Evolutionary conservation across 2,113 vertebrate genomes (phyloP).

Genomic region (Platysteira castanea): DNA sequence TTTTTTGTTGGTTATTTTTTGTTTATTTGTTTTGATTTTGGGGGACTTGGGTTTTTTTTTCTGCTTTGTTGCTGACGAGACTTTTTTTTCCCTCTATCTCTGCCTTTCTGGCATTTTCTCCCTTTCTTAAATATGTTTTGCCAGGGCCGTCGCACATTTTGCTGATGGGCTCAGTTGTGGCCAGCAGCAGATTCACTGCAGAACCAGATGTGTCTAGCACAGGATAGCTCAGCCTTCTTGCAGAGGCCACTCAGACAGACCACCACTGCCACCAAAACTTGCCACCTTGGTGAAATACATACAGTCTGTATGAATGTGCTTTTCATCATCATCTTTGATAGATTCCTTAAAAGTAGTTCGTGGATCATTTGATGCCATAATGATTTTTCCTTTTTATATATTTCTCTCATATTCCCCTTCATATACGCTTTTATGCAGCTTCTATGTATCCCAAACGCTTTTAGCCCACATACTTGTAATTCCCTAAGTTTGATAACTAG

Average conservation of each 20-base stretch:
- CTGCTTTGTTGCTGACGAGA: background rate
- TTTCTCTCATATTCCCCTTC: no score
- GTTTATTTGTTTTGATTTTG: background rate
- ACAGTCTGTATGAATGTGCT: background rate
- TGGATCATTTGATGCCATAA: no score
- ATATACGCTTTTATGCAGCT: no score
- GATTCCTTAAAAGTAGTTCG: background rate
- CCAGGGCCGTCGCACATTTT: background rate
- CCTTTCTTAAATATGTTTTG: background rate
- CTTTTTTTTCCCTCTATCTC: fast-evolving
- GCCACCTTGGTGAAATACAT: fast-evolving
- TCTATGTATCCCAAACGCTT: no score
- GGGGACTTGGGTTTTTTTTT: background rate
- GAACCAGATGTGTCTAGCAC: background rate
- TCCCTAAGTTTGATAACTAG: no score
- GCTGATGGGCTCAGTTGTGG: background rate
- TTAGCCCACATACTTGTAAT: no score
- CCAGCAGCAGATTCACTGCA: background rate
- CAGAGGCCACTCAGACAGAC: background rate
- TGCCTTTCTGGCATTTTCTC: background rate
- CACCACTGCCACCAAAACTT: background rate
- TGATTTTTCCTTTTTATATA: no score
- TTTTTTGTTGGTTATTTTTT: background rate
- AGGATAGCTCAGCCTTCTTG: background rate
- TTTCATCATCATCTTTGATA: background rate